A percentile compares a stretch with the other conserved stretches of the same genome.
Conservation (phyloP, 2,797 vertebrate genomes). For the Lepilemur ruficaudatus region DNA sequence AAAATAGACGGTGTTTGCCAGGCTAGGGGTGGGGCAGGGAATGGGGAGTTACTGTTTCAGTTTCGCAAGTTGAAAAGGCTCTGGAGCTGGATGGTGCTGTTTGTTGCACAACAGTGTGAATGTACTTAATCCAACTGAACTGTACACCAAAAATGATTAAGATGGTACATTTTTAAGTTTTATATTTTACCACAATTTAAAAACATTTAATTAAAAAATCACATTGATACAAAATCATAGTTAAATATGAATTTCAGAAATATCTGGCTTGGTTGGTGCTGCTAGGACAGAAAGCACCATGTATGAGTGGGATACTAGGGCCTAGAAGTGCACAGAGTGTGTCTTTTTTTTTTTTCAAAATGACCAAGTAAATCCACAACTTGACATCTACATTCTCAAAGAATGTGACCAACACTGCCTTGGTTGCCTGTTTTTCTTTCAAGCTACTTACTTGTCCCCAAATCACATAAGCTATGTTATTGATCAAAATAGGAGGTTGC, state of each 20-base stretch:
- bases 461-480: background rate
- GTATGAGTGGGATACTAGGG: background rate
- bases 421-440: background rate
- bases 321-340: background rate
- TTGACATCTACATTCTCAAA: background rate
- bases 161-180: background rate
- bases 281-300: background rate
- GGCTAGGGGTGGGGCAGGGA: background rate
- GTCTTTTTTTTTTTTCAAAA: background rate
- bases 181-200: background rate
- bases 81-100: background rate
- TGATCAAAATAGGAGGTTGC: background rate
- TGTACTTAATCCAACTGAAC: background rate
- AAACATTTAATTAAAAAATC: background rate
- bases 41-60: background rate
- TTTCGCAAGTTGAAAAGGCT: background rate
- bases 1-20: background rate
- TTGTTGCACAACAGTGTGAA: fast-evolving
- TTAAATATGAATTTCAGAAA: background rate
- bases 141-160: background rate
- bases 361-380: background rate
- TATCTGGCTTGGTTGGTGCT: background rate
- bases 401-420: background rate
- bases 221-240: background rate
- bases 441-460: background rate